Percentiles rank a stretch among this genome's conserved stretches.
Conservation (phyloP, 2,113 vertebrate genomes). For the Opisthocomus hoazin region DNA sequence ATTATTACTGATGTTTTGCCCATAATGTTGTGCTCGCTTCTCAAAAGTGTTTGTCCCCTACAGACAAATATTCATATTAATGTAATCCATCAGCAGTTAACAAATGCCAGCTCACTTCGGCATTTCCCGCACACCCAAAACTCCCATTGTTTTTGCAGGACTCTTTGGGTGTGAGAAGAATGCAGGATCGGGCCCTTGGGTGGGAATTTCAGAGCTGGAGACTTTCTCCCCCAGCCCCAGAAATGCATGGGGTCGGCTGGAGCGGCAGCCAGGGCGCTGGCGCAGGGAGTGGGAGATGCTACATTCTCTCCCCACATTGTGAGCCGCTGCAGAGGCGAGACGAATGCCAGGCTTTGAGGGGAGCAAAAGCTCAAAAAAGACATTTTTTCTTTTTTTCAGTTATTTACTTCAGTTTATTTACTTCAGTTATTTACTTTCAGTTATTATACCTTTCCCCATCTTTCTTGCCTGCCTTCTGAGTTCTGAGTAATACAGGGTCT, state of each 20-base stretch:
- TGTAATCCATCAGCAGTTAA: conserved; percentile 25
- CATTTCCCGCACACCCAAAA: not conserved
- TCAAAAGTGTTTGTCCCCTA: conserved; percentile 47
- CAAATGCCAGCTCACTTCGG: not conserved
- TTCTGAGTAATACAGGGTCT: not conserved
- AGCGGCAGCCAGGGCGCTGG: not conserved
- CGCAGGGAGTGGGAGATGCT: not conserved
- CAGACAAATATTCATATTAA: conserved; percentile 38
- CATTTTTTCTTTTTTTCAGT: too few species aligned
- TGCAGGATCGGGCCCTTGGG: not conserved
- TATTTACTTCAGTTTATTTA: too few species aligned
- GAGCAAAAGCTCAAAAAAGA: not conserved
- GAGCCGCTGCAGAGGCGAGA: not conserved
- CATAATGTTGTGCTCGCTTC: not conserved
- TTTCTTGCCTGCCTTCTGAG: not conserved
- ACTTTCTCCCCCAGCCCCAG: not conserved
- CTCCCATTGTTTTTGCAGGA: conserved; percentile 22
- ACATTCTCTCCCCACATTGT: not conserved
- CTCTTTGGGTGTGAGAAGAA: not conserved
- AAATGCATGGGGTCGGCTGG: not conserved
- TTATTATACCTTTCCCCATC: not conserved
- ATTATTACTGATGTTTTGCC: conserved; percentile 61
- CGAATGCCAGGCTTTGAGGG: not conserved
- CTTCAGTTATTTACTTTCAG: rapidly evolving
- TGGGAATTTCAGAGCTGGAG: not conserved